Percentiles rank a stretch among this genome's conserved stretches.
These are phyloP conservation scores for Cardiocondyla obscurior DNA, from an alignment of 1,140 invertebrate species.

Conservation along the genomic window DNA sequence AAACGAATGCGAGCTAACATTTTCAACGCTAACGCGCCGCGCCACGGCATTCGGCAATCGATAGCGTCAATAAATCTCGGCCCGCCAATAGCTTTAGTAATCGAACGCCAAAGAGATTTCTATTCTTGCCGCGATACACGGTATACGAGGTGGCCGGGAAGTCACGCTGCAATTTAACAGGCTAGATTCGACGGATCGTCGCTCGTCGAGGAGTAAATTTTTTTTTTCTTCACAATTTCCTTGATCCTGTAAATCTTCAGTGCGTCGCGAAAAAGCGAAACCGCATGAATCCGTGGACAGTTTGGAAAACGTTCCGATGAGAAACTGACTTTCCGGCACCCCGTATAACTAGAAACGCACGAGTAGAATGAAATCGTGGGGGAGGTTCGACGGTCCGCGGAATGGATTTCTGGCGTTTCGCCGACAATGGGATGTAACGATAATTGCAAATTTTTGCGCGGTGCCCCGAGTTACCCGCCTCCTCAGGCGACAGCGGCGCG, in stretches of 20 bases:
- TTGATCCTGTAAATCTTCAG: background rate
- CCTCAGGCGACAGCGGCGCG: background rate
- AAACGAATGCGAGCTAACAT: slow-evolving; percentile 39
- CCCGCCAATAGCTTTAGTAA: slow-evolving; percentile 53
- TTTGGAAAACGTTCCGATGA: too few species aligned
- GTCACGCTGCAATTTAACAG: slow-evolving; percentile 2
- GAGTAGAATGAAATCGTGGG: slow-evolving; percentile 32
- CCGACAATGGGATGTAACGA: slow-evolving; percentile 20
- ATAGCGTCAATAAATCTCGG: slow-evolving; percentile 54
- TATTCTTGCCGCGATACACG: slow-evolving; percentile 52
- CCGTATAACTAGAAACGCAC: background rate
- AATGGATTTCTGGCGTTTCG: slow-evolving; percentile 44
- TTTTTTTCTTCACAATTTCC: background rate
- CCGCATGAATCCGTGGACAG: background rate
- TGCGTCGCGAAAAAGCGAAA: background rate
- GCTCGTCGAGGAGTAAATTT: background rate
- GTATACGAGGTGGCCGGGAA: slow-evolving; percentile 20
- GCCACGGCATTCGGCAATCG: slow-evolving; percentile 33
- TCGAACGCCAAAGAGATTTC: slow-evolving; percentile 57
- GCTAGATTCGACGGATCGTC: background rate
- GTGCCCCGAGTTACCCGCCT: background rate
- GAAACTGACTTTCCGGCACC: background rate
- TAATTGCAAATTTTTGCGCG: slow-evolving; percentile 44
- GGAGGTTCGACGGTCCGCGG: slow-evolving; percentile 38
- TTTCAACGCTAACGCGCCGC: slow-evolving; percentile 32